Evolutionary conservation across 2,888 invertebrate species (phyloP).

Genomic region (Andrena camellia): DNA sequence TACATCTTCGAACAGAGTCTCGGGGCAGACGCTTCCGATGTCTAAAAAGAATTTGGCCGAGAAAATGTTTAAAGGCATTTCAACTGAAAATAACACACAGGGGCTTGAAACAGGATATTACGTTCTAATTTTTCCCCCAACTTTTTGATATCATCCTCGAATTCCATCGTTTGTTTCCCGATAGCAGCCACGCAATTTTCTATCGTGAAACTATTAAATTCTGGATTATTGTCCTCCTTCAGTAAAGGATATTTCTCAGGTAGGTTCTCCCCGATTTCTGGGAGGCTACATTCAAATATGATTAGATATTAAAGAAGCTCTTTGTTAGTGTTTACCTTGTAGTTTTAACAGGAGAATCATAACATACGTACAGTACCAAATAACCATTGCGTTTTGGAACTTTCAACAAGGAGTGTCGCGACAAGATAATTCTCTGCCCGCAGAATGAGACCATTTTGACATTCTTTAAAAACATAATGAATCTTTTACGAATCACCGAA

Average conservation of each 20-base stretch:
- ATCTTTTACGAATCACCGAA: neutral
- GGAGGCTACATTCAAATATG: conserved; percentile 83
- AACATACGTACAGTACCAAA: conserved; percentile 89
- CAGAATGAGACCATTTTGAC: conserved; percentile 79
- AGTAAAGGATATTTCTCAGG: conserved; percentile 91
- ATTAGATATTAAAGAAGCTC: neutral
- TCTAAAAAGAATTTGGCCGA: conserved; percentile 44
- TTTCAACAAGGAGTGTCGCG: conserved; percentile 76
- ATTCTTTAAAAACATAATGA: conserved; percentile 37
- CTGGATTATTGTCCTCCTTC: conserved; percentile 91
- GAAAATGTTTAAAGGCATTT: neutral
- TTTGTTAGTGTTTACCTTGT: neutral
- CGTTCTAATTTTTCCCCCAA: conserved; percentile 88
- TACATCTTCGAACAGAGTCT: conserved; percentile 89
- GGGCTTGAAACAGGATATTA: conserved; percentile 62
- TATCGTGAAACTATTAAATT: conserved; percentile 92
- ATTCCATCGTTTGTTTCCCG: conserved; percentile 92
- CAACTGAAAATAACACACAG: too few species aligned
- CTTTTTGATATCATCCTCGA: conserved; percentile 91
- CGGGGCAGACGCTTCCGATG: conserved; percentile 73
- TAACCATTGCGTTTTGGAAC: conserved; percentile 87
- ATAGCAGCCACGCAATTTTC: conserved; percentile 95
- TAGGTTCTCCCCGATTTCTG: conserved; percentile 94
- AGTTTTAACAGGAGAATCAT: neutral
- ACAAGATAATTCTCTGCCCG: conserved; percentile 79